Base-by-base conservation (phyloP, 1,140 invertebrate species). In the Rhopalosiphum maidis region DNA sequence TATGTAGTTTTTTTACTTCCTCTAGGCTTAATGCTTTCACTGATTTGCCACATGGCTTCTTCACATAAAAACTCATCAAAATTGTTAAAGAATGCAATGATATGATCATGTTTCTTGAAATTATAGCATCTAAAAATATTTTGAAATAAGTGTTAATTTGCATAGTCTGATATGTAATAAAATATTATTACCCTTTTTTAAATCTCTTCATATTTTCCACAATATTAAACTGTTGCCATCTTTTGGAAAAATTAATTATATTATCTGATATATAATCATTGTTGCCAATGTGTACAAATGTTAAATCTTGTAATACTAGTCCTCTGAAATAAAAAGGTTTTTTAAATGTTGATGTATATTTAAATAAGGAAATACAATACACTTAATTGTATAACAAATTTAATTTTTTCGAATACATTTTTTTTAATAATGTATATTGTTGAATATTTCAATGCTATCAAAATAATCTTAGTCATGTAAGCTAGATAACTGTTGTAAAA, bases 231-330 rank as follows among this genome's bases (percentile, higher is more conserved):
- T 99, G 99, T 95, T 99, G 99, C 98, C 99, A 99, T 94, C 99
- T 96, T 96, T 99, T 99, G 3, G 98, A 98, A 95, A 99, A 99
- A 95, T 99, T 99, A 51, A 99, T 98, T 94, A 97, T 97, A 94
- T 97, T 97, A 95, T 99, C 98, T 15, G 97, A 82, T 94, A 99
- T 95, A 93, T 97, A 96, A 95, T 99, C 98, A 94, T 96, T 98
- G 95, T 99, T 99, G 86, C 99, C 99, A 95, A 99, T 98, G 95
- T 99, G 98, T 83, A 99, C 98, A 96, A 99, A 99, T 9, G 99
- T 99, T 95, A 99, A 96, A 96, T 99, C 99, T 97, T 99, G 99
- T 82, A 99, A 96, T 93, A 99, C 99, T 85, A 99, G 96, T 90
- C 99, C 99, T 95, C 99, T 99, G 96, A 94, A 96, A 96, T 95